These are phyloP conservation scores for Crocodylus rhombifer DNA, from an alignment of 2,797 vertebrate genomes.

Conservation along the genomic window DNA sequence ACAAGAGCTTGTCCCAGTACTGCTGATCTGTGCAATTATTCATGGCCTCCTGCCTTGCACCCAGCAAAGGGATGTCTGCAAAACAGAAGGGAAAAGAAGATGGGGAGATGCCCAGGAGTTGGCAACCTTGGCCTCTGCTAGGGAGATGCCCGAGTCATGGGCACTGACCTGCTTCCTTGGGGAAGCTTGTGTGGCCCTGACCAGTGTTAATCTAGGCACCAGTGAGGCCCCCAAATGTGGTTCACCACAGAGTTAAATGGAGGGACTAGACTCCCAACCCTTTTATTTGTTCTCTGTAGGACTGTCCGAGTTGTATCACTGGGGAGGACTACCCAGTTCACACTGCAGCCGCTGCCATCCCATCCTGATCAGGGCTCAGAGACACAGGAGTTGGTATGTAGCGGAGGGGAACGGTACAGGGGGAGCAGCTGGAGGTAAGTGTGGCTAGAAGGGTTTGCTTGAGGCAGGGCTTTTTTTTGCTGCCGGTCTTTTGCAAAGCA, in stretches of 20 bases:
- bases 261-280: neutral
- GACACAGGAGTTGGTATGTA: neutral
- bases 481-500: too few species aligned
- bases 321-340: neutral
- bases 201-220: neutral
- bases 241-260: neutral
- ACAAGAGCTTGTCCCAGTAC: conserved; percentile 70
- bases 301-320: neutral
- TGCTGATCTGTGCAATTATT: conserved; percentile 60
- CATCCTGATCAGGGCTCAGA: neutral
- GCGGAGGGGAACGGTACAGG: too few species aligned
- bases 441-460: too few species aligned
- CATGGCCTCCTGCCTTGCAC: neutral
- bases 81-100: neutral
- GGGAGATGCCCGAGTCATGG: neutral
- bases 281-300: neutral
- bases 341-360: neutral
- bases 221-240: neutral
- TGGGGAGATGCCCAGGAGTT: too few species aligned
- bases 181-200: neutral
- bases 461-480: too few species aligned
- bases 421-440: too few species aligned
- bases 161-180: neutral
- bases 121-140: neutral
- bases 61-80: conserved; percentile 12